A percentile compares a stretch with the other conserved stretches of the same genome.
phyloP scores from a whole-genome alignment of 2,113 vertebrate genomes.

The Trematomus loennbergii region DNA sequence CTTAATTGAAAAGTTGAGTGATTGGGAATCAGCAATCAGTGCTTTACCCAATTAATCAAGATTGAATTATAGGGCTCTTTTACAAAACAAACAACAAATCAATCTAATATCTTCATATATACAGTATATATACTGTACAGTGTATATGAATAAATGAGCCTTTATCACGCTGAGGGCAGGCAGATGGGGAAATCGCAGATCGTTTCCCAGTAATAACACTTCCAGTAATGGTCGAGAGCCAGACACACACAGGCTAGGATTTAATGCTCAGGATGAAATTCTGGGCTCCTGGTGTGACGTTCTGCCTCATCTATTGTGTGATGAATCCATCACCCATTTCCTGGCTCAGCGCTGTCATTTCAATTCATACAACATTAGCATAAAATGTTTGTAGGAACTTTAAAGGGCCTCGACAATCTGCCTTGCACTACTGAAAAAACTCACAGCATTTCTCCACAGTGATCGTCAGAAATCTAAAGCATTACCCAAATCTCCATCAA shows the following conservation, averaged over 20 bases:
- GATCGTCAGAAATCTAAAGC: constrained; percentile 3
- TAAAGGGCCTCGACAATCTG: constrained; percentile 24
- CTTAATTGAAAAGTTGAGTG: neutral
- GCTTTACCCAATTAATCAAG: neutral
- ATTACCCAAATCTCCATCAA: constrained; percentile 4
- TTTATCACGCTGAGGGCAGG: constrained; percentile 9
- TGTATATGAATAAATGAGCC: neutral
- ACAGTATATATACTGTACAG: neutral
- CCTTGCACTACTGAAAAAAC: neutral
- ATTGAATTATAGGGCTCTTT: neutral
- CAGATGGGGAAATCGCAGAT: constrained; percentile 45
- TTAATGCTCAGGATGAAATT: constrained; percentile 59
- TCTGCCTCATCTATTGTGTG: constrained; percentile 68
- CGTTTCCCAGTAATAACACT: constrained; percentile 30
- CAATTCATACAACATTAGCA: constrained; percentile 67
- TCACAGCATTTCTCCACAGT: neutral
- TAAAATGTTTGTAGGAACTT: constrained; percentile 54
- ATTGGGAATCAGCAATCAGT: neutral
- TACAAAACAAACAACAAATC: neutral
- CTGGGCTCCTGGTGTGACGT: constrained; percentile 65
- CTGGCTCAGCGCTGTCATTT: constrained; percentile 38
- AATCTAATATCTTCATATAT: neutral
- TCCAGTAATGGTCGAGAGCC: constrained; percentile 38
- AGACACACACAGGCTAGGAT: constrained; percentile 55
- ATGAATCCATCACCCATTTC: constrained; percentile 69